Evolutionary conservation across 1,140 invertebrate genomes (phyloP).

Genomic region (Acromyrmex heyeri): DNA sequence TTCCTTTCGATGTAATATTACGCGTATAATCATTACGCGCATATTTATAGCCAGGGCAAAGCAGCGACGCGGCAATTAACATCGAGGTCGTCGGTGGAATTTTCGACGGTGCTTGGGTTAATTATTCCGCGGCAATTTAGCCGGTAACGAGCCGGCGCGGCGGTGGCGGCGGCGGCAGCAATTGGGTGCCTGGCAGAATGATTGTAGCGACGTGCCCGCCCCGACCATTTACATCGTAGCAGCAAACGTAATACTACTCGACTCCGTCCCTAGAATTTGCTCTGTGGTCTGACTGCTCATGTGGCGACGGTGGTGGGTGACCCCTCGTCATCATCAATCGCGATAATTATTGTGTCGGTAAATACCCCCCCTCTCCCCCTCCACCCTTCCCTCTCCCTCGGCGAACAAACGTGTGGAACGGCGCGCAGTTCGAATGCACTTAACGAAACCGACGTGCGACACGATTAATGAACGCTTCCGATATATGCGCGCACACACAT

Average conservation of each 20-base stretch:
- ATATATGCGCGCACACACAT: background rate
- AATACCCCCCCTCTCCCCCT: slow-evolving; percentile 23
- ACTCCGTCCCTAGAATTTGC: slow-evolving; percentile 81
- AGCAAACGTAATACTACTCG: slow-evolving; percentile 74
- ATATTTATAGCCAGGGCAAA: slow-evolving; percentile 26
- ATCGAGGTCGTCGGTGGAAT: slow-evolving; percentile 58
- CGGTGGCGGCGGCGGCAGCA: slow-evolving; percentile 32
- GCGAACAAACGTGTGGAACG: slow-evolving; percentile 65
- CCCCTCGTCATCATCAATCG: slow-evolving; percentile 22
- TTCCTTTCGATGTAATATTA: slow-evolving; percentile 17
- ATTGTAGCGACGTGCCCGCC: slow-evolving; percentile 52
- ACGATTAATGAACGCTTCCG: slow-evolving; percentile 74
- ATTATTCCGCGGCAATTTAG: slow-evolving; percentile 64
- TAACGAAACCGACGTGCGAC: slow-evolving; percentile 57
- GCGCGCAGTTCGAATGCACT: slow-evolving; percentile 61
- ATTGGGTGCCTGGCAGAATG: slow-evolving; percentile 52
- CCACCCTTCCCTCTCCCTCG: background rate
- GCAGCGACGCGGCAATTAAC: slow-evolving; percentile 58
- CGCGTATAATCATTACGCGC: slow-evolving; percentile 9
- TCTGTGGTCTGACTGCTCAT: slow-evolving; percentile 83
- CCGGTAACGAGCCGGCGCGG: slow-evolving; percentile 51
- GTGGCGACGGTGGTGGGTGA: slow-evolving; percentile 36
- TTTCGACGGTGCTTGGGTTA: slow-evolving; percentile 60
- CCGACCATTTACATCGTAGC: slow-evolving; percentile 58
- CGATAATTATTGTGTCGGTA: too few relatives aligned